Conservation (phyloP, 2,888 invertebrate species). For the Microplitis deprimator region DNA sequence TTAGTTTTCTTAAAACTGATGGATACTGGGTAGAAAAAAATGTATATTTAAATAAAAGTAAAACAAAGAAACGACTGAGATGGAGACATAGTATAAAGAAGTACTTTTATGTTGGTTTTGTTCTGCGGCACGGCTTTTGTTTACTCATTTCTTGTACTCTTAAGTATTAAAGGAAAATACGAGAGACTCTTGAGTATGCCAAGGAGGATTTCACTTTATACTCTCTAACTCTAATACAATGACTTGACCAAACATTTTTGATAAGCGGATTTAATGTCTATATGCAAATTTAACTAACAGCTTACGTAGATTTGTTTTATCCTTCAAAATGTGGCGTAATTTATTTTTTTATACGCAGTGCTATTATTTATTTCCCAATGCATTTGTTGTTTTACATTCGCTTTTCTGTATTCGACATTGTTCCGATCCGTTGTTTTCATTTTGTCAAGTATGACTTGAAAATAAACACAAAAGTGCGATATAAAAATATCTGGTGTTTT, state of each 20-base stretch:
- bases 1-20: not conserved
- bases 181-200: constrained; percentile 7
- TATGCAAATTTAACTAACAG: not conserved
- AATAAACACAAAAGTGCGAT: not conserved
- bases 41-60: not conserved
- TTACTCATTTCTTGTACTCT: constrained; percentile 10
- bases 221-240: constrained; percentile 2
- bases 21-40: not conserved
- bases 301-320: not conserved
- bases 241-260: constrained; percentile 21
- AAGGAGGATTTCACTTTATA: constrained; percentile 30
- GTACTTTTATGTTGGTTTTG: not conserved
- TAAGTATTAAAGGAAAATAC: not conserved
- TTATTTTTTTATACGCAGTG: not conserved
- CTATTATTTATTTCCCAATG: not conserved
- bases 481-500: too few species aligned
- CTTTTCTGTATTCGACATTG: not conserved
- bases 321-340: not conserved
- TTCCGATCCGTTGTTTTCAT: not conserved
- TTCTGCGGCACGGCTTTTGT: constrained; percentile 22
- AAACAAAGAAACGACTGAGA: not conserved
- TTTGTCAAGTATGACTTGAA: not conserved
- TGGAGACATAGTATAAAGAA: constrained; percentile 1
- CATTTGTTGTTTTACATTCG: not conserved
- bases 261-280: constrained; percentile 9